A percentile compares a stretch with the other conserved stretches of the same genome.
These are phyloP conservation scores for Dryadula phaetusa DNA, from an alignment of 2,888 invertebrate species.

Conservation along the genomic window DNA sequence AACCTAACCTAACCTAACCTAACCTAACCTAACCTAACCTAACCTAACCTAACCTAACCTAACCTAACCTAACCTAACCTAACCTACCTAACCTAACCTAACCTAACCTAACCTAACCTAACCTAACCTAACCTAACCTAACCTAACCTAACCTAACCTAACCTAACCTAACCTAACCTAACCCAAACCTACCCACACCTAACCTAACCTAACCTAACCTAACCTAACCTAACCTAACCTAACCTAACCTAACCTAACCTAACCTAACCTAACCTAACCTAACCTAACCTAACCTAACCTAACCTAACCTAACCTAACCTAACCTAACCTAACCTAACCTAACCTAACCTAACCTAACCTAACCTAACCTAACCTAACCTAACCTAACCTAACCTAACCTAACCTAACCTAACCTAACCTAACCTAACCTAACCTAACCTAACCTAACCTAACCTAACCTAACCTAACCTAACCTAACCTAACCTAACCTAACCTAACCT, in stretches of 20 bases:
- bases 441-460: slow-evolving; percentile 36
- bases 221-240: too few relatives aligned
- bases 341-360: slow-evolving; percentile 46
- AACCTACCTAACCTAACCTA: slow-evolving; percentile 35
- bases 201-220: too few relatives aligned
- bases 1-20: slow-evolving; percentile 41
- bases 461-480: slow-evolving; percentile 30
- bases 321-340: slow-evolving; percentile 44
- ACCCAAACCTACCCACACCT: too few relatives aligned
- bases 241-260: slow-evolving; percentile 10
- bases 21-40: slow-evolving; percentile 38
- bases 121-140: slow-evolving; percentile 46
- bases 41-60: slow-evolving; percentile 27
- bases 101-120: slow-evolving; percentile 45
- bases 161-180: slow-evolving; percentile 34
- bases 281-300: slow-evolving; percentile 47
- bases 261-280: slow-evolving; percentile 42
- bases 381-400: slow-evolving; percentile 43
- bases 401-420: slow-evolving; percentile 44
- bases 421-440: slow-evolving; percentile 44
- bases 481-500: slow-evolving; percentile 29
- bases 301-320: slow-evolving; percentile 40
- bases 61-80: slow-evolving; percentile 32
- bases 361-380: slow-evolving; percentile 43
- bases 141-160: slow-evolving; percentile 45